A percentile compares a stretch with the other conserved stretches of the same genome.
Conservation (phyloP, 1,140 invertebrate species). For the Drosophila sucinea region DNA sequence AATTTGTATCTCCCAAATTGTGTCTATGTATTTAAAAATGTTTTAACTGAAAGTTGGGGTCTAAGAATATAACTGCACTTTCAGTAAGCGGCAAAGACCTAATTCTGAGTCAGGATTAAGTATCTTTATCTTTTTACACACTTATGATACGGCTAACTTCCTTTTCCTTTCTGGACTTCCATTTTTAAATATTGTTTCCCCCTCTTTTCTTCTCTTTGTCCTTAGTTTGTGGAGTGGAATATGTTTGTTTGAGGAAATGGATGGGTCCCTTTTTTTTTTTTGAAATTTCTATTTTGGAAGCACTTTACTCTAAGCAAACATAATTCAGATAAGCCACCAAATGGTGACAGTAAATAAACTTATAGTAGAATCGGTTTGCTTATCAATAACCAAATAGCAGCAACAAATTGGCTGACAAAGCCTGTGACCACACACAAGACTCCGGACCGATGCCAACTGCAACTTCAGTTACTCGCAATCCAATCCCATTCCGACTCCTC, state of each 20-base stretch:
- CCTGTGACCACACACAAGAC: slow-evolving; percentile 9
- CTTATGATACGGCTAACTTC: slow-evolving; percentile 2
- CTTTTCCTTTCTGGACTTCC: neutral
- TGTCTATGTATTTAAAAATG: too few species aligned
- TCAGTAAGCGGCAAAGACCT: too few species aligned
- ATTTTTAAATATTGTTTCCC: neutral
- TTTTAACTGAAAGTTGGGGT: too few species aligned
- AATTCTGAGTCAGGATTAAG: neutral
- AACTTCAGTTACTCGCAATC: neutral
- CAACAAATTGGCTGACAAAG: slow-evolving; percentile 21
- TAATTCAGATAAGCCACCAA: slow-evolving; percentile 11
- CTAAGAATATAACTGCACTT: too few species aligned
- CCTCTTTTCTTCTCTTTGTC: neutral
- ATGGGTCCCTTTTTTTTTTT: neutral
- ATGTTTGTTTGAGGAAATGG: neutral
- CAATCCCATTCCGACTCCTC: neutral
- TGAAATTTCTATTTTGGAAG: slow-evolving; percentile 5
- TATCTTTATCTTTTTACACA: slow-evolving; percentile 1
- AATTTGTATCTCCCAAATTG: too few species aligned
- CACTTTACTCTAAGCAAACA: neutral
- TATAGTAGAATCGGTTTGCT: slow-evolving; percentile 1
- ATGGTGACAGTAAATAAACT: slow-evolving; percentile 9
- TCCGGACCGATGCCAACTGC: neutral
- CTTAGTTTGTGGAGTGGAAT: neutral
- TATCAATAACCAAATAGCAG: slow-evolving; percentile 14